phyloP scores from a whole-genome alignment of 2,888 invertebrate genomes.

The Hemaris fuciformis region DNA sequence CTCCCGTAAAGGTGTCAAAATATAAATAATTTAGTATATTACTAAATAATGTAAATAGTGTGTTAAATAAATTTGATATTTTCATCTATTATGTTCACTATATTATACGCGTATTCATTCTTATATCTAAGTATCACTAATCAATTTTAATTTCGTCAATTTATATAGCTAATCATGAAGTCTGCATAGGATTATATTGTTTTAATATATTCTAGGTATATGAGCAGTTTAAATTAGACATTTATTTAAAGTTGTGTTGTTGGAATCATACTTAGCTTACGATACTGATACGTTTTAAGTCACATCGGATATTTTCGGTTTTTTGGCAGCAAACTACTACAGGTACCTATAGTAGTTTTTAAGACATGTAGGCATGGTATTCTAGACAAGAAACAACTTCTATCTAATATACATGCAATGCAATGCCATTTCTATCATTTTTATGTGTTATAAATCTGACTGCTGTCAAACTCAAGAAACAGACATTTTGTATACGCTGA shows the following conservation, averaged over 20 bases:
- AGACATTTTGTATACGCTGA: too few species aligned
- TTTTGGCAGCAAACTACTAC: neutral
- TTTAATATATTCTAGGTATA: conserved; percentile 30
- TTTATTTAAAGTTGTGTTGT: conserved; percentile 17
- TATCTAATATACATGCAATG: too few species aligned
- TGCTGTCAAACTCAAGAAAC: too few species aligned
- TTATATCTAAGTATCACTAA: conserved; percentile 57
- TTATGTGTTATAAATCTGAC: too few species aligned
- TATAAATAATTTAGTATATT: conserved; percentile 79
- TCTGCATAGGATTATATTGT: conserved; percentile 65
- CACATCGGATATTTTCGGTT: neutral
- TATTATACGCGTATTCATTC: conserved; percentile 56
- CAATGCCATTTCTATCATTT: too few species aligned
- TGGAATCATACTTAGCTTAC: neutral
- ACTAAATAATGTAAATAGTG: conserved; percentile 78
- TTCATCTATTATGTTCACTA: conserved; percentile 60
- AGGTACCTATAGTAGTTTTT: neutral
- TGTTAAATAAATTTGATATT: conserved; percentile 56
- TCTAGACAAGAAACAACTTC: too few species aligned
- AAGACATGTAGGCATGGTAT: too few species aligned
- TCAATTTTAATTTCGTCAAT: conserved; percentile 65
- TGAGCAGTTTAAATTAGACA: conserved; percentile 29
- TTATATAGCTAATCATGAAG: conserved; percentile 60
- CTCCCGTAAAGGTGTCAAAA: conserved; percentile 64
- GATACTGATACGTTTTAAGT: too few species aligned